phyloP scores from a whole-genome alignment of 2,888 invertebrate genomes.

The Ochlodes sylvanus region DNA sequence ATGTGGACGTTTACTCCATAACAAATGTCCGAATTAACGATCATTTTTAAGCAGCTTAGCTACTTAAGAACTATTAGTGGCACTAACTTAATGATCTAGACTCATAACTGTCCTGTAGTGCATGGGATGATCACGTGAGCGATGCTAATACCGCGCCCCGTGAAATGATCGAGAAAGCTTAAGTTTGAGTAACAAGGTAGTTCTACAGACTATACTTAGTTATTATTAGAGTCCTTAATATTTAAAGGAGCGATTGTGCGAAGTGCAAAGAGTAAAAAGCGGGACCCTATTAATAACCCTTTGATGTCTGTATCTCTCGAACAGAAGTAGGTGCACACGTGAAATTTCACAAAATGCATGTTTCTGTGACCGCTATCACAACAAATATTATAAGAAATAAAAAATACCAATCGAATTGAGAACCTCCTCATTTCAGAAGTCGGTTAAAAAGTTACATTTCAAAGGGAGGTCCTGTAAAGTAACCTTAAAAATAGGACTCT shows the following conservation, averaged over 20 bases:
- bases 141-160: background rate
- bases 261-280: too few relatives aligned
- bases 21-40: constrained; percentile 7
- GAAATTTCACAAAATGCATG: too few relatives aligned
- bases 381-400: too few relatives aligned
- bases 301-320: too few relatives aligned
- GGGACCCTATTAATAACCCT: too few relatives aligned
- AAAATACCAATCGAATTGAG: too few relatives aligned
- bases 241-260: background rate
- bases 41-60: constrained; percentile 11
- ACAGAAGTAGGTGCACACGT: too few relatives aligned
- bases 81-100: constrained; percentile 1
- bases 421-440: too few relatives aligned
- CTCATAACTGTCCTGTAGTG: constrained; percentile 9
- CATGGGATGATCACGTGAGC: constrained; percentile 9
- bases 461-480: too few relatives aligned
- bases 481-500: too few relatives aligned
- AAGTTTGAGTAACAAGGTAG: background rate
- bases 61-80: constrained; percentile 5
- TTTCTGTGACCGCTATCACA: too few relatives aligned
- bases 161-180: background rate
- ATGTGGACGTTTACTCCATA: background rate
- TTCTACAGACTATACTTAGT: background rate
- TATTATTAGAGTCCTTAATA: background rate
- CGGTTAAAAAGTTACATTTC: too few relatives aligned